Percentiles rank a stretch among this genome's conserved stretches.
phyloP scores from a whole-genome alignment of 2,888 invertebrate species.

The Catocala sponsa region DNA sequence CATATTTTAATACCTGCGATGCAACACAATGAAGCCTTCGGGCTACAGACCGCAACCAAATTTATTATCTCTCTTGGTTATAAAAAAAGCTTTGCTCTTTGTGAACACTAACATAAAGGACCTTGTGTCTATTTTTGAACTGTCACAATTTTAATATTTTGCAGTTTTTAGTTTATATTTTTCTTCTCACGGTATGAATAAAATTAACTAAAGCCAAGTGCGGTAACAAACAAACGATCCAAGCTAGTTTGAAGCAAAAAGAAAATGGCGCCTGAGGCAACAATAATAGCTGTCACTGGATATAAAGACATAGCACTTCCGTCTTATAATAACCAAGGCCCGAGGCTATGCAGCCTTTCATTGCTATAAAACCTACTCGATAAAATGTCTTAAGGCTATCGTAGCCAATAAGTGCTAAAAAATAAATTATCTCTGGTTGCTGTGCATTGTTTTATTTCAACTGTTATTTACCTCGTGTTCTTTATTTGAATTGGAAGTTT shows the following conservation, averaged over 20 bases:
- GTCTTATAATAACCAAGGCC: constrained; percentile 41
- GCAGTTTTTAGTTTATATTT: background rate
- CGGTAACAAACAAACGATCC: constrained; percentile 12
- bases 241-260: constrained; percentile 23
- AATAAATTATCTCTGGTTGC: background rate
- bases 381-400: constrained; percentile 8
- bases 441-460: background rate
- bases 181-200: background rate
- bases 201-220: background rate
- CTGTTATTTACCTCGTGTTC: background rate
- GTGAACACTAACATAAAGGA: background rate
- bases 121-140: constrained; percentile 7
- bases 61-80: constrained; percentile 20
- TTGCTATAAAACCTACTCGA: constrained; percentile 17
- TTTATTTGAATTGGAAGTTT: constrained; percentile 5
- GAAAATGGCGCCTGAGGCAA: constrained; percentile 25
- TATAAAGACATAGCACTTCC: constrained; percentile 49
- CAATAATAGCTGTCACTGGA: constrained; percentile 44
- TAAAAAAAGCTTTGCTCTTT: constrained; percentile 10
- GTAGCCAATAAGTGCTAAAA: background rate
- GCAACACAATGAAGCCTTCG: constrained; percentile 28
- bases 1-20: constrained; percentile 38
- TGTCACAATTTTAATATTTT: background rate
- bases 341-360: constrained; percentile 34
- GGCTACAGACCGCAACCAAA: constrained; percentile 18